phyloP scores from a whole-genome alignment of 2,113 vertebrate species.

The Paradoxurus hermaphroditus region DNA sequence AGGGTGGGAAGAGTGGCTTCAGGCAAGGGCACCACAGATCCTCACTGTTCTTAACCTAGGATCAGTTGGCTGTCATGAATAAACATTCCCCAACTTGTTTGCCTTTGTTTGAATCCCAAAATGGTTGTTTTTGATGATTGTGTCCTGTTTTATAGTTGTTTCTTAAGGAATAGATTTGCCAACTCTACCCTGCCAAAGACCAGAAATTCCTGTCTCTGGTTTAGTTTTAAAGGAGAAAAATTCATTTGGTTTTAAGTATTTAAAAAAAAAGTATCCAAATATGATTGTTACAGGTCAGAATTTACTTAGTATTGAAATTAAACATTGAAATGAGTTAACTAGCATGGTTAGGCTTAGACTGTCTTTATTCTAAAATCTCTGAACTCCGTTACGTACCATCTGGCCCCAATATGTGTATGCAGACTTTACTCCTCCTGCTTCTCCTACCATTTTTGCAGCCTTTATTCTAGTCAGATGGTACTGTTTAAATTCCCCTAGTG shows the following conservation, averaged over 20 bases:
- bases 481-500: background rate
- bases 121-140: background rate
- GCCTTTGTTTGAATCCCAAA: background rate
- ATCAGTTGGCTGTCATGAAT: background rate
- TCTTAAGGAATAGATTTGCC: background rate
- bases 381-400: background rate
- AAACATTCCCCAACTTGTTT: background rate
- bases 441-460: background rate
- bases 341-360: background rate
- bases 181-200: background rate
- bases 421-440: background rate
- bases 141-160: background rate
- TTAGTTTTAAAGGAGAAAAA: slow-evolving; percentile 5
- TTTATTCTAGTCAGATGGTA: background rate
- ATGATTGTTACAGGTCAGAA: background rate
- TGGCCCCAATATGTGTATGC: background rate
- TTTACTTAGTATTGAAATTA: background rate
- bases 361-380: background rate
- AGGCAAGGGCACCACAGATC: background rate
- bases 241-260: slow-evolving; percentile 1
- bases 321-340: background rate
- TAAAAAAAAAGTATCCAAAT: background rate
- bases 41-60: background rate
- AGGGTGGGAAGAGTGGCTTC: background rate
- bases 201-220: background rate